Conservation (phyloP, 2,888 invertebrate species). For the Coelinius sp. region DNA sequence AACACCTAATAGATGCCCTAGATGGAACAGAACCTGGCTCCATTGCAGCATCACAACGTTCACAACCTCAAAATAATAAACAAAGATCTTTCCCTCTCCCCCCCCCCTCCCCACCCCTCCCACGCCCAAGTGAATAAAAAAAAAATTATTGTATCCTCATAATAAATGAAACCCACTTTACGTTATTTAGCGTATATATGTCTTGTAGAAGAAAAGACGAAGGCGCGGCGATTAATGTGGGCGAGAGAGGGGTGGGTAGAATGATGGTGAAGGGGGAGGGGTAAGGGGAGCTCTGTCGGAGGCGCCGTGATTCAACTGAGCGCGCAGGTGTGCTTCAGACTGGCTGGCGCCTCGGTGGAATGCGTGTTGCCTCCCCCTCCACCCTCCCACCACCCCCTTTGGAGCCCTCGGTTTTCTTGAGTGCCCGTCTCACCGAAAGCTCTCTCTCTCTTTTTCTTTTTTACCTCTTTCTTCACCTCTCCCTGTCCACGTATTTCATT, state of each 20-base stretch:
- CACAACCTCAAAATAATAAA: not conserved
- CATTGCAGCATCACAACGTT: no score
- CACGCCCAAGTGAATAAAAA: not conserved
- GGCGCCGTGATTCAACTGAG: slow-evolving; percentile 67
- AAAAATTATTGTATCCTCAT: not conserved
- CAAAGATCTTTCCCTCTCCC: not conserved
- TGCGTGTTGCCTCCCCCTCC: slow-evolving; percentile 50
- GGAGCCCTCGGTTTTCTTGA: not conserved
- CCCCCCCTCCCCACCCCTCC: no score
- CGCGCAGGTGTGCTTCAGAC: slow-evolving; percentile 70
- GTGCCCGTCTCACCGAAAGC: not conserved
- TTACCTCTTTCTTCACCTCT: slow-evolving; percentile 9
- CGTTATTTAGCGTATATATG: slow-evolving; percentile 4
- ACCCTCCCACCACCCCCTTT: slow-evolving; percentile 1
- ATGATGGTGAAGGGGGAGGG: slow-evolving; percentile 44
- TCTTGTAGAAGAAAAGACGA: not conserved
- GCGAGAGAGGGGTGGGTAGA: slow-evolving; percentile 40
- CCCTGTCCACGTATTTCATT: slow-evolving; percentile 11
- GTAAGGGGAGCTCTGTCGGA: slow-evolving; percentile 63
- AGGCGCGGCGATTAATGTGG: slow-evolving; percentile 38
- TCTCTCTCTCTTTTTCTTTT: not conserved
- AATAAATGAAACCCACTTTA: not conserved
- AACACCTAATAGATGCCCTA: not conserved
- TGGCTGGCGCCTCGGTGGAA: slow-evolving; percentile 70
- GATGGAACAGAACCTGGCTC: not conserved